Base-by-base conservation (phyloP, 2,113 vertebrate genomes). In the Gymnobelideus leadbeateri region DNA sequence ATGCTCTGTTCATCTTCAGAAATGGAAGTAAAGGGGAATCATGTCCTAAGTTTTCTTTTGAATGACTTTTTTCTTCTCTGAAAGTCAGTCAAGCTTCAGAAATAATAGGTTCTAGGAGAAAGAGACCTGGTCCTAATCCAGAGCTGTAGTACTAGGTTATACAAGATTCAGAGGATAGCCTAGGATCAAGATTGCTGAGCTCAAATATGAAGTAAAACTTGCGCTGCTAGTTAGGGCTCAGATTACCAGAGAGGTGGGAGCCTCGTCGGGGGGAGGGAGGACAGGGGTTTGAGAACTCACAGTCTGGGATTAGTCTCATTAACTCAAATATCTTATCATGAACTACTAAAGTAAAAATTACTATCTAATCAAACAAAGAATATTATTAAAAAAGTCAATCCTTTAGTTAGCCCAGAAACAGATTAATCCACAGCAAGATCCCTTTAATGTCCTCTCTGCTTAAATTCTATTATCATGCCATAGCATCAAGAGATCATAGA, bases 221-320 rank as follows among this genome's bases (percentile, higher is more conserved):
- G 37, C 37, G 3, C 61, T n/a, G 61, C 14, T 0, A 84, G 68
- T 23, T 23, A n/a, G 68, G 19, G 68, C n/a, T 84, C 68, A 84
- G 19, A 16, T 84, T 43, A 43, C 37, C 6, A 84, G 6, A 43
- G 19, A 3, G 16, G 23, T 84, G n/a, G 37, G 5, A 6, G 31
- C 10, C 31, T n/a, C n/a, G n/a, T n/a, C n/a, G n/a, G n/a, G n/a
- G n/a, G 37, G 31, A 0, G 37, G 16, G 1, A 1, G 21, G n/a
- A 84, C 37, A 8, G 8, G 8, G 3, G 0, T 7, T 84, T 84
- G 0, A 21, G n/a, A 84, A 2, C 6, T 43, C 37, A 43, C 8
- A 84, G 19, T 6, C 31, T 77, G 61, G 11, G 37, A 77, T 77
- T 68, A 68, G 11, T 77, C 37, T 77, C 4, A n/a, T 77, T 19